Percentiles rank a stretch among this genome's conserved stretches.
Evolutionary conservation across 2,888 invertebrate species (phyloP).

Genomic region (Melinaea marsaeus): DNA sequence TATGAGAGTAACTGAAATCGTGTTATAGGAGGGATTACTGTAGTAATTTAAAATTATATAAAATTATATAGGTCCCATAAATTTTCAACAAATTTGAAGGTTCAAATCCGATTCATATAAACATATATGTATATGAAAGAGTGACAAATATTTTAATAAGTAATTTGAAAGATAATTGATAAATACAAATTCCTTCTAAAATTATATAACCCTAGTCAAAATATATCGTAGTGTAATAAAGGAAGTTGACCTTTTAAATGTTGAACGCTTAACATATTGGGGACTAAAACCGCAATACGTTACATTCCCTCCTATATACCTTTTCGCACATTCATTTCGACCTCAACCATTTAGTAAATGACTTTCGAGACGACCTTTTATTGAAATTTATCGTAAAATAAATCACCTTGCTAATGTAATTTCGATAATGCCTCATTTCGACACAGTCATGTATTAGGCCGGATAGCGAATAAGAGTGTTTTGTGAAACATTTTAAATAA

Average conservation of each 20-base stretch:
- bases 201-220: neutral
- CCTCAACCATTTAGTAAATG: slow-evolving; percentile 28
- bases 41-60: too few relatives aligned
- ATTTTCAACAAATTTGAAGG: too few relatives aligned
- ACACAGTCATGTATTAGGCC: slow-evolving; percentile 2
- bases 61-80: too few relatives aligned
- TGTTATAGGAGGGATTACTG: too few relatives aligned
- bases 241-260: slow-evolving; percentile 19
- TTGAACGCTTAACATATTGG: slow-evolving; percentile 15
- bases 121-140: too few relatives aligned
- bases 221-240: slow-evolving; percentile 15
- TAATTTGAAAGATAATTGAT: neutral
- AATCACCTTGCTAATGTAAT: slow-evolving; percentile 24
- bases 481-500: neutral
- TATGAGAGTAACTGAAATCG: too few relatives aligned
- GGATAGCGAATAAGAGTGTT: neutral
- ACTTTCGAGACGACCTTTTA: slow-evolving; percentile 31
- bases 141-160: neutral
- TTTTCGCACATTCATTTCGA: slow-evolving; percentile 30
- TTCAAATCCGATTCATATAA: too few relatives aligned
- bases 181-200: neutral
- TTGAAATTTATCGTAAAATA: slow-evolving; percentile 28
- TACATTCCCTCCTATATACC: slow-evolving; percentile 28
- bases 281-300: slow-evolving; percentile 22
- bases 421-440: slow-evolving; percentile 17